These are phyloP conservation scores for Lymantria dispar DNA, from an alignment of 2,888 invertebrate species.

Conservation along the genomic window DNA sequence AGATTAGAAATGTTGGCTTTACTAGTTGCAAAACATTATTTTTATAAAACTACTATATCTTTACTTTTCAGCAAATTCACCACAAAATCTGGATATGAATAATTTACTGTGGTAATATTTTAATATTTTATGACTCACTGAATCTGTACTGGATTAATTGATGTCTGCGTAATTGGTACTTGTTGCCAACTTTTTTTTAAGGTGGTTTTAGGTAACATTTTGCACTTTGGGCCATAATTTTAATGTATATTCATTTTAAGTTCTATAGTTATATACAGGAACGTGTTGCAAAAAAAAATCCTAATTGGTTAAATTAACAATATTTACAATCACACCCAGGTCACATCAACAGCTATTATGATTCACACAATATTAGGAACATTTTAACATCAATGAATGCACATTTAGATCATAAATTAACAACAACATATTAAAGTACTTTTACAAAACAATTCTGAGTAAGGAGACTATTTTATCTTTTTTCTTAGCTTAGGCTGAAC, in stretches of 20 bases:
- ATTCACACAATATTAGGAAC: conserved; percentile 54
- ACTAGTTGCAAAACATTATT: neutral
- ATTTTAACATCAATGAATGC: conserved; percentile 53
- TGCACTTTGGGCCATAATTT: conserved; percentile 26
- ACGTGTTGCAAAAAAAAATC: conserved; percentile 58
- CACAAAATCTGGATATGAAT: conserved; percentile 35
- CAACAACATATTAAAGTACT: conserved; percentile 43
- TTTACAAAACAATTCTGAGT: conserved; percentile 38
- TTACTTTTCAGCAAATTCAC: conserved; percentile 54
- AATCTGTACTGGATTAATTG: neutral
- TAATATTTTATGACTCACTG: too few species aligned
- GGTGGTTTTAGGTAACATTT: conserved; percentile 6
- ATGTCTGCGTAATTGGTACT: conserved; percentile 3
- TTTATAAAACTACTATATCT: conserved; percentile 6
- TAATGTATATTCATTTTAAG: conserved; percentile 6
- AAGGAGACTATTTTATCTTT: conserved; percentile 58
- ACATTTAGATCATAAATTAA: conserved; percentile 51
- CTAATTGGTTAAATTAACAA: conserved; percentile 61
- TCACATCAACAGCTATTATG: conserved; percentile 73
- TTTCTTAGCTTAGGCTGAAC: conserved; percentile 78
- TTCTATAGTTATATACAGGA: conserved; percentile 11
- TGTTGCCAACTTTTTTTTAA: conserved; percentile 5
- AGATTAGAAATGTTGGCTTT: too few species aligned
- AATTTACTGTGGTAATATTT: conserved; percentile 20
- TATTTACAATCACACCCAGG: conserved; percentile 75